phyloP scores from a whole-genome alignment of 2,797 vertebrate genomes.

The Sebastes wilsoni region DNA sequence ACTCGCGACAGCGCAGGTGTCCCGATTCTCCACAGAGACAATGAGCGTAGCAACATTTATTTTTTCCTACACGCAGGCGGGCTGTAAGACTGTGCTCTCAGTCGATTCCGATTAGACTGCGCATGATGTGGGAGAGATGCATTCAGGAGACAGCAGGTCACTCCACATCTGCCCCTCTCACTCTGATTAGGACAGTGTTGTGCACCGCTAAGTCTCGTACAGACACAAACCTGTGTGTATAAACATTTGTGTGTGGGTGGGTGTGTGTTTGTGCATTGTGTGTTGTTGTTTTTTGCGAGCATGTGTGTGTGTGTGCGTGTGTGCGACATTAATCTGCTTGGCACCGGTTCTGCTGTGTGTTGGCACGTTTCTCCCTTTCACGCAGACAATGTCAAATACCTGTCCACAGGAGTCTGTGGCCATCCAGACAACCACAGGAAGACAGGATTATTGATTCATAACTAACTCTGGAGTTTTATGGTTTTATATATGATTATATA shows the following conservation, averaged over 20 bases:
- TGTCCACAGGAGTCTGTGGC: constrained; percentile 67
- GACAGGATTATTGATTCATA: constrained; percentile 27
- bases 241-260: constrained; percentile 8
- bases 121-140: constrained; percentile 51
- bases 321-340: constrained; percentile 79
- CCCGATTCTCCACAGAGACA: constrained; percentile 50
- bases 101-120: constrained; percentile 66
- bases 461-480: not conserved
- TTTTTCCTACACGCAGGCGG: constrained; percentile 46
- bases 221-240: constrained; percentile 63
- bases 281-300: constrained; percentile 9
- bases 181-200: constrained; percentile 67
- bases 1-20: constrained; percentile 45
- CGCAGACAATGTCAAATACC: constrained; percentile 78
- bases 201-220: constrained; percentile 54
- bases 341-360: constrained; percentile 66
- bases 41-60: constrained; percentile 27
- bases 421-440: constrained; percentile 27
- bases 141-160: constrained; percentile 71
- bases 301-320: constrained; percentile 10
- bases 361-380: constrained; percentile 71
- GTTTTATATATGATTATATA: not conserved
- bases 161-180: constrained; percentile 72
- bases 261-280: constrained; percentile 5
- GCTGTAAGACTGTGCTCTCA: constrained; percentile 38